phyloP scores from a whole-genome alignment of 2,113 vertebrate genomes.

The Albula glossodonta region DNA sequence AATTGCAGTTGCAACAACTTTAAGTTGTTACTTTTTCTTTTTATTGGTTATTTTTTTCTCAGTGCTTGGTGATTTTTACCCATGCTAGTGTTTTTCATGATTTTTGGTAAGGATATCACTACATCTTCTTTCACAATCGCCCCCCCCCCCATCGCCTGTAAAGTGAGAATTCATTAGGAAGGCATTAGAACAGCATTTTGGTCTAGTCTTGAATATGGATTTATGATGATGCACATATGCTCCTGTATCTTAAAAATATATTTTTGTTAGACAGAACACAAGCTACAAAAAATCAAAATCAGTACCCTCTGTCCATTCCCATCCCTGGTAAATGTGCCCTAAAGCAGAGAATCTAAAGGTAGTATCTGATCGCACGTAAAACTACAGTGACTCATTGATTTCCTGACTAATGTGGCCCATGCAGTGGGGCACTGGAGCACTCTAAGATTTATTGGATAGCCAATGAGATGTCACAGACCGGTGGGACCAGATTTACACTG shows the following conservation, averaged over 20 bases:
- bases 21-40: too few relatives aligned
- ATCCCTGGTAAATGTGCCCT: neutral
- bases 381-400: conserved; percentile 12
- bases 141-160: too few relatives aligned
- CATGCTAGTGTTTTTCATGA: too few relatives aligned
- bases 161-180: too few relatives aligned
- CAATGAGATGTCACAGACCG: neutral
- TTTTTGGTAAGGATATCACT: too few relatives aligned
- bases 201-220: neutral
- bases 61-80: too few relatives aligned
- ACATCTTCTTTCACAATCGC: too few relatives aligned
- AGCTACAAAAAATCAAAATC: neutral
- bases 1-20: too few relatives aligned
- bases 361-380: neutral
- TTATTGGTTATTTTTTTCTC: too few relatives aligned
- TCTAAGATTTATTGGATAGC: neutral
- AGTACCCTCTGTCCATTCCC: neutral
- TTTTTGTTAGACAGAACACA: neutral
- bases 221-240: neutral
- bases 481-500: neutral
- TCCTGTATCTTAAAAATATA: neutral
- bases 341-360: neutral
- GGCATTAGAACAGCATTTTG: too few relatives aligned
- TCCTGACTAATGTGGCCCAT: neutral
- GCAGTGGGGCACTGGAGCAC: neutral